Base-by-base conservation (phyloP, 1,140 invertebrate species). In the Proales similis region DNA sequence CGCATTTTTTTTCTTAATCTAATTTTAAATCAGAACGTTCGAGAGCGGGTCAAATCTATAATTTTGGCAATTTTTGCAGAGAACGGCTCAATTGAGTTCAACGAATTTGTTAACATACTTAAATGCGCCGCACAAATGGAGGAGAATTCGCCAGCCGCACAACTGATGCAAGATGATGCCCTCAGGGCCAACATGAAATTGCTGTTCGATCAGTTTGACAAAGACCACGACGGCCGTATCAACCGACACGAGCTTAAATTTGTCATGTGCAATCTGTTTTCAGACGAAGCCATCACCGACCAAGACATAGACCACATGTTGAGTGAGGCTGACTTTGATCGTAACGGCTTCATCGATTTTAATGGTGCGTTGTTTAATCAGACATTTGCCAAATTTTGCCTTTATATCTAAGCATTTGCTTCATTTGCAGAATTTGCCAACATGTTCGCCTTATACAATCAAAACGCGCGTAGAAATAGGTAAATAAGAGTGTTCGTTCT, bases 151-250 rank as follows among this genome's bases (percentile, higher is more conserved):
- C 14, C 9, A 36, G 9, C 14, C 9, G 14, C 14, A 9, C 33
- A 36, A 9, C 33, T 36, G 14, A 36, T 36, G 9, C 33, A 36
- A 36, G 42, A 53, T 19, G 51, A 57, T 42, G 39, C 45, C 36
- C 24, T 57, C 36, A 57, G 19, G 24, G 39, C 51, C 14, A 57
- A 57, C 32, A 57, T 57, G 36, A 57, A 57, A 26, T 24, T 57
- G 32, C 45, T 62, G 32, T 62, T 62, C 12, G 57, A 62, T 36
- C 39, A 46, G 38, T 62, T 62, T 9, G 57, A 62, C 9, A 62
- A 62, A 22, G 57, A 62, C 14, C 36, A 47, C 38, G 57, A 62
- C 48, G 57, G 57, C 5, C 45, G 39, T 36, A 62, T 62, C 24
- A 62, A 42, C 22, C 45, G 48, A 19, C n/a, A 62, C 14, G 57